These are phyloP conservation scores for Ceramica pisi DNA, from an alignment of 2,888 invertebrate genomes.

Conservation along the genomic window DNA sequence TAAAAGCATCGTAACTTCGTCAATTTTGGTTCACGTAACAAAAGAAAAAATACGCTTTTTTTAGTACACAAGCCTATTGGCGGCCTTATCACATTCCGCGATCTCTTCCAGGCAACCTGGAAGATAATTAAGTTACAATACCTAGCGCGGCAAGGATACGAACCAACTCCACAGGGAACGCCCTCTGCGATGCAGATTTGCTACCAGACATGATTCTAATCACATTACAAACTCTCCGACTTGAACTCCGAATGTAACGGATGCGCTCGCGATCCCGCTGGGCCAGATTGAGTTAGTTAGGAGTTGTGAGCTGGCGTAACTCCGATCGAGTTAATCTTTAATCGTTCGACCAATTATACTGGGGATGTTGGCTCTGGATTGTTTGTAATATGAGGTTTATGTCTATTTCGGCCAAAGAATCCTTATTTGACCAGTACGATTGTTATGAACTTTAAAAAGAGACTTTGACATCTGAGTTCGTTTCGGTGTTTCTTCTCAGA, in stretches of 20 bases:
- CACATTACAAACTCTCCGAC: conserved; percentile 32
- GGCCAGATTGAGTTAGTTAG: conserved; percentile 33
- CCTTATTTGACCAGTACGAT: too few relatives aligned
- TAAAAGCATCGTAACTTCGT: too few relatives aligned
- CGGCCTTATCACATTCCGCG: too few relatives aligned
- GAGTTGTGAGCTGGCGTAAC: conserved; percentile 2
- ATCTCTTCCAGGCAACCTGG: too few relatives aligned
- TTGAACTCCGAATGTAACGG: conserved; percentile 9
- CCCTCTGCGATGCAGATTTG: conserved; percentile 29
- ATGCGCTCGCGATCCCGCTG: conserved; percentile 37
- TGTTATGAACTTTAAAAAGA: too few relatives aligned
- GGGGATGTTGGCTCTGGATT: conserved; percentile 2
- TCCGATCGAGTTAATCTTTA: conserved; percentile 34
- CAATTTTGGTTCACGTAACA: too few relatives aligned
- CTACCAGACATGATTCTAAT: conserved; percentile 28
- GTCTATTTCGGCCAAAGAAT: too few relatives aligned
- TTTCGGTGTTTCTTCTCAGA: too few relatives aligned
- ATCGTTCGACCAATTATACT: conserved; percentile 25
- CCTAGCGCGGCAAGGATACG: not conserved
- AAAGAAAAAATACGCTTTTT: too few relatives aligned
- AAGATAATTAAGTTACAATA: too few relatives aligned
- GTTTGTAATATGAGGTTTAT: not conserved
- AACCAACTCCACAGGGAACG: conserved; percentile 27
- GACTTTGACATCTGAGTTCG: too few relatives aligned
- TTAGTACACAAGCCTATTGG: too few relatives aligned